Percentiles rank a stretch among this genome's conserved stretches.
Evolutionary conservation across 2,797 vertebrate genomes (phyloP).

Genomic region (Coluber constrictor): DNA sequence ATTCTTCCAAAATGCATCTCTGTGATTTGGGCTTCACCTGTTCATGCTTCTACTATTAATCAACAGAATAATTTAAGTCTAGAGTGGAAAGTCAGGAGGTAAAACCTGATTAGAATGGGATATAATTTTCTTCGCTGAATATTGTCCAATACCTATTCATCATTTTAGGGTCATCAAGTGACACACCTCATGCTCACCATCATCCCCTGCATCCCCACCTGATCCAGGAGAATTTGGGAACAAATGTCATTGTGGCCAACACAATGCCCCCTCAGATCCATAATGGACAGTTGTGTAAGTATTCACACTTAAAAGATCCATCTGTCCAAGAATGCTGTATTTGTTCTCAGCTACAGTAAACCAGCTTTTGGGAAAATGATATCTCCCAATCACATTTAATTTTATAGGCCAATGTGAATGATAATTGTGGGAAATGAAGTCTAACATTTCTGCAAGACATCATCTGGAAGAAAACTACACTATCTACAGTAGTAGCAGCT

Average conservation of each 20-base stretch:
- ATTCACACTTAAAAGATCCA: slow-evolving; percentile 24
- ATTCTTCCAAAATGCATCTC: not conserved
- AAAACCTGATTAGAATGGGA: not conserved
- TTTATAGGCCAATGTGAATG: not conserved
- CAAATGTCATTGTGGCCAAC: slow-evolving; percentile 91
- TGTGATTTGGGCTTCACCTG: not conserved
- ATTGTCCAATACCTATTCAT: not conserved
- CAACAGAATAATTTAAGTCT: not conserved
- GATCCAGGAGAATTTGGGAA: slow-evolving; percentile 96
- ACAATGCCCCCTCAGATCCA: slow-evolving; percentile 89
- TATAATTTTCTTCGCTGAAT: not conserved
- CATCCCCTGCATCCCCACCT: slow-evolving; percentile 96
- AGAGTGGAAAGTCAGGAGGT: not conserved
- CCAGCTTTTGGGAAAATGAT: not conserved
- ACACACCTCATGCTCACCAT: slow-evolving; percentile 88
- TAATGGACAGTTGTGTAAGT: slow-evolving; percentile 97
- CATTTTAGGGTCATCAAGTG: slow-evolving; percentile 86
- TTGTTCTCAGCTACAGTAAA: not conserved
- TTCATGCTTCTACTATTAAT: not conserved
- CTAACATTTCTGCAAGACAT: not conserved
- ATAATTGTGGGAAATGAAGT: not conserved
- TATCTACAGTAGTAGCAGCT: not conserved
- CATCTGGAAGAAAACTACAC: not conserved
- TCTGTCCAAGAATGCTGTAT: not conserved
- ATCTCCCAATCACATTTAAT: not conserved